Evolutionary conservation across 2,888 invertebrate species (phyloP), one percentile per base, ranked within the genome.

Genomic region (Rhorus exstirpatorius): DNA sequence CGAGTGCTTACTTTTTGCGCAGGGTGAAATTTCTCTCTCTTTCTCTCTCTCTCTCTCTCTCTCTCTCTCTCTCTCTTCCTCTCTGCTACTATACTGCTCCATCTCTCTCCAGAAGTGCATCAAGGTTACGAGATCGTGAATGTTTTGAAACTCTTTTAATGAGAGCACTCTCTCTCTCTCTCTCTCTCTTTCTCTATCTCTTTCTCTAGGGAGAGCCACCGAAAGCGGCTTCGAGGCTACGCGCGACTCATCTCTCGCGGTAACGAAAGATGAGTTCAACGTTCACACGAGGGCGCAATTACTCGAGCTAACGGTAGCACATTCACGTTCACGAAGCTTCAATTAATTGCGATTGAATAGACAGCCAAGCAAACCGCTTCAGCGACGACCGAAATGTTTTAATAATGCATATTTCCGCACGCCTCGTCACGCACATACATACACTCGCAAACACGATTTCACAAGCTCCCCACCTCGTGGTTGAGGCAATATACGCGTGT

Each of bases 231-330:
- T 26, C 44, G n/a, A 8, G n/a, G 8, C 61, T 24, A 51, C 17
- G n/a, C 31, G 12, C 10, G 7, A 17, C 44, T 49, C 75, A 63
- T 55, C 26, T 41, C 17, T 35, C 68, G 51, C 53, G n/a, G 19
- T 72, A 24, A 63, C 35, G 46, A 46, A 68, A 78, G 72, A 58
- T 72, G 79, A 84, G 81, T 84, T 79, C 72, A 84, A 76, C 71
- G 78, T 61, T 83, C 81, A 84, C 84, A 79, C 83, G 85, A 86
- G 86, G 85, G 79, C 84, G 85, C 86, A 87, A 87, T 88, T 88
- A 87, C 84, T 85, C 63, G 55, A 49, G 70, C 74, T 77, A 61
- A 79, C 84, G 81, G 83, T 82, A 58, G 84, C 78, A 41, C 61
- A 53, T 76, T 44, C 60, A 19, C 63, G 60, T 82, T 84, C 78